A percentile compares a stretch with the other conserved stretches of the same genome.
phyloP scores from a whole-genome alignment of 2,113 vertebrate species.

The Oreochromis tanganicae region DNA sequence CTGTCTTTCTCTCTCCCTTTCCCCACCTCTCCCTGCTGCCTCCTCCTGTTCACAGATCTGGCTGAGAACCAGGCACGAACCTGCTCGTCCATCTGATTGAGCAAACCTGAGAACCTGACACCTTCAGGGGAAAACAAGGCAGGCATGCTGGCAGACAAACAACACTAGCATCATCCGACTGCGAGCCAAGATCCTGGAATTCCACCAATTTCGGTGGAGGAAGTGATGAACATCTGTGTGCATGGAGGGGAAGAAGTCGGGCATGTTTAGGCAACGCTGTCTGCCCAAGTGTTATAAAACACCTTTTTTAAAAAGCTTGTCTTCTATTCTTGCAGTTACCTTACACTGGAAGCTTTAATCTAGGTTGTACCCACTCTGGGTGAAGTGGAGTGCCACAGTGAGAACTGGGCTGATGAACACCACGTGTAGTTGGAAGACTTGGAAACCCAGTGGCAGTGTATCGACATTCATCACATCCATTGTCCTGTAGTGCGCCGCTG shows the following conservation, averaged over 20 bases:
- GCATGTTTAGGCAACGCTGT: conserved; percentile 50
- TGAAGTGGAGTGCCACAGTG: neutral
- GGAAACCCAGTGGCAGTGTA: conserved; percentile 10
- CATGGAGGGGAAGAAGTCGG: neutral
- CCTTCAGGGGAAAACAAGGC: conserved; percentile 40
- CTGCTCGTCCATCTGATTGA: conserved; percentile 22
- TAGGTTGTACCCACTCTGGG: neutral
- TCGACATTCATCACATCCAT: conserved; percentile 21
- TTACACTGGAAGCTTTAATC: neutral
- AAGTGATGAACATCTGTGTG: conserved; percentile 38
- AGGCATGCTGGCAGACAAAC: conserved; percentile 47
- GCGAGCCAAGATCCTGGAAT: conserved; percentile 50
- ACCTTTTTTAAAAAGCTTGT: neutral
- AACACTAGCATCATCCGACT: conserved; percentile 33
- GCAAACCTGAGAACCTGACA: conserved; percentile 41
- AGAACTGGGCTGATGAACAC: neutral
- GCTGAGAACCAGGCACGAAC: conserved; percentile 25
- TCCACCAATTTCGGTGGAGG: conserved; percentile 46
- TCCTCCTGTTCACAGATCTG: neutral
- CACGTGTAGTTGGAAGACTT: neutral
- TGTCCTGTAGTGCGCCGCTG: conserved; percentile 29
- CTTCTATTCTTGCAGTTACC: neutral
- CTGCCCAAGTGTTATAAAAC: conserved; percentile 10
- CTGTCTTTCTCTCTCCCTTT: neutral
- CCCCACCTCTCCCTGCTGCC: neutral